Evolutionary conservation across 2,797 vertebrate genomes (phyloP), one percentile per base, ranked within the genome.

Genomic region (Rhinoraja longicauda): DNA sequence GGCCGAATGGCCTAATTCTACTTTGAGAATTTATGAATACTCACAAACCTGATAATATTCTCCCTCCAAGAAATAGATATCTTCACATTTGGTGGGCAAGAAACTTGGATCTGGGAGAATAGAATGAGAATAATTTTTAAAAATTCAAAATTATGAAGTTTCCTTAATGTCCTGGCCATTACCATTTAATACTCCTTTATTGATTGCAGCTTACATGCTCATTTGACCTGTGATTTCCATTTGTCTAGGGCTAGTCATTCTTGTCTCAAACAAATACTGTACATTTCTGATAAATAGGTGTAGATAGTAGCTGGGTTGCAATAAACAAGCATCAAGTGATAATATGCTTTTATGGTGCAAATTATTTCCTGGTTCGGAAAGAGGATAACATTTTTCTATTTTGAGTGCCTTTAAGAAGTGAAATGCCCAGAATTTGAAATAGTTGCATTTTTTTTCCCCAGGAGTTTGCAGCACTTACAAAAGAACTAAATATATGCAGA

Each of bases 401-500:
- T 91, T 75, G 1, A 17, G 0, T 75, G 19, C 39, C 15, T 73
- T 64, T 53, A 72, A 67, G 12, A 32, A 72, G 26, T 53, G 4
- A 75, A 39, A n/a, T 26, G n/a, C 17, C n/a, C 45, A 17, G 0
- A 53, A 75, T 92, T 57, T 92, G 75, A 92, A 62, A 75, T 24
- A 0, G 39, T 92, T 29, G 1, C 12, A 0, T 93, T 94, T 93
- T 7, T 94, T 94, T 94, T 73, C 95, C 95, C 64, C 93, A 99
- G 98, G 98, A 99, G 95, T 99, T 99, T 94, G 98, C 98, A 77
- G 98, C 98, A 0, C 97, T 99, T 93, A 99, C 98, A 0, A 99
- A 99, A 95, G 98, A 99, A 94, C 97, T 99, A 93, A 99, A 97
- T n/a, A 94, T 98, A 24, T 99, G 98, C 95, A 95, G 98, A 94